phyloP scores from a whole-genome alignment of 2,113 vertebrate genomes.

The Trichomycterus rosablanca region DNA sequence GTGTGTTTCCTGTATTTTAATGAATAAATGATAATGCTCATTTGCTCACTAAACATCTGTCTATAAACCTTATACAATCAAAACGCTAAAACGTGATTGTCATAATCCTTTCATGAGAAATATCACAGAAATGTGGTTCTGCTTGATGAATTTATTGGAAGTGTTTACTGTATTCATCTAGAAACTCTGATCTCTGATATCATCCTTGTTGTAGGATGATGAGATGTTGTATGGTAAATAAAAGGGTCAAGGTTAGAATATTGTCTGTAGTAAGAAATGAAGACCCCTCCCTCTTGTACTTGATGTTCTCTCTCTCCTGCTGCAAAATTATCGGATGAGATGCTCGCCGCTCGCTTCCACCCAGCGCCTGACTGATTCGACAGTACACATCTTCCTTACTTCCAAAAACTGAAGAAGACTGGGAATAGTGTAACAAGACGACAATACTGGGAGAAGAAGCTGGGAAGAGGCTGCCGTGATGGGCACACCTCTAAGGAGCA shows the following conservation, averaged over 20 bases:
- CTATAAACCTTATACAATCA: no score
- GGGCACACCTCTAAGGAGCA: constrained; percentile 45
- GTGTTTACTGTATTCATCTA: no score
- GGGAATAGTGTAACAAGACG: constrained; percentile 4
- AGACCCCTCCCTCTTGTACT: constrained; percentile 39
- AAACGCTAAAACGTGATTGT: no score
- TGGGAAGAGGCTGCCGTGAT: constrained; percentile 36
- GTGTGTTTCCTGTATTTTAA: no score
- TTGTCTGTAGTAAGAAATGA: constrained; percentile 30
- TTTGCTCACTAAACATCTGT: no score
- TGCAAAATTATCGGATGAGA: constrained; percentile 36
- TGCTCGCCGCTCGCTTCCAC: constrained; percentile 23
- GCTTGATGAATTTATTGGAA: no score
- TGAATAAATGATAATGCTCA: no score
- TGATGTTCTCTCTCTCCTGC: constrained; percentile 28
- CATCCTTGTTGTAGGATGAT: no score
- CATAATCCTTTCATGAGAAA: no score
- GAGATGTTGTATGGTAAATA: no score
- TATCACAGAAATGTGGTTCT: no score
- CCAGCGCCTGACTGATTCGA: constrained; percentile 26
- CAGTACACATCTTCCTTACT: constrained; percentile 10
- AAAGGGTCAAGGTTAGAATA: constrained; percentile 16
- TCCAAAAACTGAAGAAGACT: constrained; percentile 22
- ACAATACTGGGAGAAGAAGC: neutral
- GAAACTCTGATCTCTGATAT: no score